Conservation (phyloP, 2,888 invertebrate genomes). For the Hecatera dysodea region DNA sequence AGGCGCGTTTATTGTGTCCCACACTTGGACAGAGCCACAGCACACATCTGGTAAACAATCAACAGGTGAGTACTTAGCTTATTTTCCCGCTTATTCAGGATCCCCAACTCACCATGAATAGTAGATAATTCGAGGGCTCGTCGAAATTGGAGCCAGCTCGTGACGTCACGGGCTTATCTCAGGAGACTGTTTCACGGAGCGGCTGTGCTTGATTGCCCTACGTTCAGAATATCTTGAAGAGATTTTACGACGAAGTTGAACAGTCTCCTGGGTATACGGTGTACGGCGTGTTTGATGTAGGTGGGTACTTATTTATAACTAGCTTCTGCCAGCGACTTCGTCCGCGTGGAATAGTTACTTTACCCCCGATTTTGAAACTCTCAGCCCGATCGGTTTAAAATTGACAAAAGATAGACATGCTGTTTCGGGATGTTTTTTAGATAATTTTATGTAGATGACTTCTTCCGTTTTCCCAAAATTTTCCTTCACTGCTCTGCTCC, state of each 20-base stretch:
- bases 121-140: conserved; percentile 61
- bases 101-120: conserved; percentile 58
- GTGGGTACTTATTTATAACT: not conserved
- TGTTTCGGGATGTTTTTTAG: too few species aligned
- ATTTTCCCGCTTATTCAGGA: conserved; percentile 10
- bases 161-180: conserved; percentile 32
- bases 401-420: too few species aligned
- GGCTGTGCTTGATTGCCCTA: conserved; percentile 49
- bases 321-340: too few species aligned
- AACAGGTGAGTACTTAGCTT: not conserved
- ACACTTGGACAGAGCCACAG: too few species aligned
- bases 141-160: conserved; percentile 49
- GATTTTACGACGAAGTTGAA: conserved; percentile 12
- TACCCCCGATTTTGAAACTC: too few species aligned
- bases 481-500: too few species aligned
- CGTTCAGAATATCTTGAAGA: conserved; percentile 25
- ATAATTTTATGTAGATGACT: too few species aligned
- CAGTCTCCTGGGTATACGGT: conserved; percentile 18
- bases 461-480: too few species aligned
- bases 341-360: too few species aligned
- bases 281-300: not conserved
- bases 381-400: too few species aligned
- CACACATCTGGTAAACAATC: too few species aligned
- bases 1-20: too few species aligned
- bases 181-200: conserved; percentile 34